A percentile compares a stretch with the other conserved stretches of the same genome.
Conservation (phyloP, 2,888 invertebrate genomes). For the Rhagonycha fulva region DNA sequence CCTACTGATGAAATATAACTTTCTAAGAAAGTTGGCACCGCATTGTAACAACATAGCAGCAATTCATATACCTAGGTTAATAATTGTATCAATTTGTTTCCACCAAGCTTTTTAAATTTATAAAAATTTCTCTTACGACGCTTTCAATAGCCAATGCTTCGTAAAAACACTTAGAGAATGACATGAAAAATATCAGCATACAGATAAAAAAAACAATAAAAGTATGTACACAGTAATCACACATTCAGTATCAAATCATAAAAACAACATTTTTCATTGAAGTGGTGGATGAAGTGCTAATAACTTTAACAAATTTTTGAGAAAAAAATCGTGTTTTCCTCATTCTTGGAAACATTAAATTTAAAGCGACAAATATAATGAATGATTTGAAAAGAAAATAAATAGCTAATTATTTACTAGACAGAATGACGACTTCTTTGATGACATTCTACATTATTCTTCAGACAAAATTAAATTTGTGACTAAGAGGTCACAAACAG, state of each 20-base stretch:
- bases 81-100: background rate
- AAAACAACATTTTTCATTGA: background rate
- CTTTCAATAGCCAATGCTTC: background rate
- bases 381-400: conserved; percentile 7
- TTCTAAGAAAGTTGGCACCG: background rate
- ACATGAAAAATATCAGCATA: background rate
- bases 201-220: background rate
- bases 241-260: background rate
- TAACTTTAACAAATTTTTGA: background rate
- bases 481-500: conserved; percentile 22
- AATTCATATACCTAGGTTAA: background rate
- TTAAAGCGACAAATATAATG: conserved; percentile 5
- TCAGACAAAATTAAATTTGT: conserved; percentile 20
- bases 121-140: background rate
- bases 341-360: conserved; percentile 9
- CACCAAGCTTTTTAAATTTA: background rate
- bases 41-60: background rate
- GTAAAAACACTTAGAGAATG: background rate
- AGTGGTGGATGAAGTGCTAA: background rate
- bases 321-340: conserved; percentile 4
- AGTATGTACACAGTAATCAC: background rate
- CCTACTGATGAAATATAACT: background rate
- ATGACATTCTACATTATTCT: conserved; percentile 25
- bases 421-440: conserved; percentile 24
- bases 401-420: conserved; percentile 24